phyloP scores from a whole-genome alignment of 92 coral and sea anemone species.

The Pocillopora grandis region DNA sequence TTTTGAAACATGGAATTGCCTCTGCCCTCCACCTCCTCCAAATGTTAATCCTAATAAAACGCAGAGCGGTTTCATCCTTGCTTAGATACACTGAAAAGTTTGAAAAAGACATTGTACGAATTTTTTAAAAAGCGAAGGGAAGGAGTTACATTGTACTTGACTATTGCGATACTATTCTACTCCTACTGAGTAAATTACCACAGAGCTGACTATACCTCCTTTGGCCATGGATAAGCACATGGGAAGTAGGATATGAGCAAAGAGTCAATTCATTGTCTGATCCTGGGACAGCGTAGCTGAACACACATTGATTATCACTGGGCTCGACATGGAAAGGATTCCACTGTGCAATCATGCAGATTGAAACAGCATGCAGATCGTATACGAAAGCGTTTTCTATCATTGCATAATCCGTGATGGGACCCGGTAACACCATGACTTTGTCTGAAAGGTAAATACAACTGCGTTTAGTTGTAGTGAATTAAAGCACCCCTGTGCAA shows the following conservation, averaged over 20 bases:
- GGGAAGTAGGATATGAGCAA: background rate
- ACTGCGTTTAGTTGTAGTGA: too few species aligned
- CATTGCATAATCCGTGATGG: background rate
- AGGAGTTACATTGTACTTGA: too few species aligned
- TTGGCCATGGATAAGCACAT: background rate
- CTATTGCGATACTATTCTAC: too few species aligned
- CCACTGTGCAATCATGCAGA: background rate
- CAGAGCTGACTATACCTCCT: background rate
- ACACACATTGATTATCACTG: background rate
- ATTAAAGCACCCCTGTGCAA: too few species aligned
- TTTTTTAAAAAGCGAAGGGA: too few species aligned
- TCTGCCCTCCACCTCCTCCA: too few species aligned
- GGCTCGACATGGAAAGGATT: background rate
- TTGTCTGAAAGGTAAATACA: background rate
- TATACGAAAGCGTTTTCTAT: background rate
- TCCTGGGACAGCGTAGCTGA: background rate
- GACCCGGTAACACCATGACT: background rate
- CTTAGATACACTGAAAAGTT: too few species aligned
- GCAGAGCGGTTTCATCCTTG: too few species aligned
- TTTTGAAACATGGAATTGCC: too few species aligned
- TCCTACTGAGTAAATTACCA: too few species aligned
- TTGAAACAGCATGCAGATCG: background rate
- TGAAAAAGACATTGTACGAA: too few species aligned
- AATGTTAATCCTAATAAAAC: too few species aligned
- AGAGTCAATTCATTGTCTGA: background rate